These are phyloP conservation scores for Zaprionus vittiger DNA, from an alignment of 1,140 invertebrate genomes.

Conservation along the genomic window DNA sequence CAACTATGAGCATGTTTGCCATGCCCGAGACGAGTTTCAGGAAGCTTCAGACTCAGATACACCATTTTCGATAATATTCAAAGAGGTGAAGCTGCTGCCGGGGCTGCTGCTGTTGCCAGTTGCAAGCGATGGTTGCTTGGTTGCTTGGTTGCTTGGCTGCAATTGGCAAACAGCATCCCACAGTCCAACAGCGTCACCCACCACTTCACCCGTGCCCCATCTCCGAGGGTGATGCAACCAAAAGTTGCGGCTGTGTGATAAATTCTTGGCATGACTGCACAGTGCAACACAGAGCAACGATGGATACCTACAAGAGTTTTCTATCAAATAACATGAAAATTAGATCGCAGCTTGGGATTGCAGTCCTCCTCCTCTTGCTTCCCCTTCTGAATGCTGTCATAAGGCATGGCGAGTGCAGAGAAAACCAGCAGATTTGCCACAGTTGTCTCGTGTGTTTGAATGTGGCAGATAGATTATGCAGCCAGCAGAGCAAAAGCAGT, in stretches of 20 bases:
- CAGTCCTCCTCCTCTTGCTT: neutral
- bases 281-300: slow-evolving; percentile 30
- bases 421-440: slow-evolving; percentile 39
- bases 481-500: slow-evolving; percentile 8
- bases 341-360: slow-evolving; percentile 61
- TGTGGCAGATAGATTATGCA: slow-evolving; percentile 29
- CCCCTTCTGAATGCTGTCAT: slow-evolving; percentile 45
- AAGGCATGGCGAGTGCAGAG: slow-evolving; percentile 35
- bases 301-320: slow-evolving; percentile 63
- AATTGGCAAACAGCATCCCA: slow-evolving; percentile 49
- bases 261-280: slow-evolving; percentile 65
- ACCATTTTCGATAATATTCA: slow-evolving; percentile 80
- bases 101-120: neutral
- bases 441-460: slow-evolving; percentile 12
- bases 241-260: slow-evolving; percentile 61
- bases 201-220: neutral
- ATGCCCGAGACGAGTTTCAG: slow-evolving; percentile 67
- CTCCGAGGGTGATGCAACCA: slow-evolving; percentile 27
- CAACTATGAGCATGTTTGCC: slow-evolving; percentile 72
- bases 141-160: neutral
- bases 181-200: neutral
- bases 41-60: slow-evolving; percentile 76
- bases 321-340: slow-evolving; percentile 81
- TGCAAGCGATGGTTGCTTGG: neutral
- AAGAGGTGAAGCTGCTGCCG: slow-evolving; percentile 36